Conservation (phyloP, 2,888 invertebrate species). For the Pristionchus exspectatus region DNA sequence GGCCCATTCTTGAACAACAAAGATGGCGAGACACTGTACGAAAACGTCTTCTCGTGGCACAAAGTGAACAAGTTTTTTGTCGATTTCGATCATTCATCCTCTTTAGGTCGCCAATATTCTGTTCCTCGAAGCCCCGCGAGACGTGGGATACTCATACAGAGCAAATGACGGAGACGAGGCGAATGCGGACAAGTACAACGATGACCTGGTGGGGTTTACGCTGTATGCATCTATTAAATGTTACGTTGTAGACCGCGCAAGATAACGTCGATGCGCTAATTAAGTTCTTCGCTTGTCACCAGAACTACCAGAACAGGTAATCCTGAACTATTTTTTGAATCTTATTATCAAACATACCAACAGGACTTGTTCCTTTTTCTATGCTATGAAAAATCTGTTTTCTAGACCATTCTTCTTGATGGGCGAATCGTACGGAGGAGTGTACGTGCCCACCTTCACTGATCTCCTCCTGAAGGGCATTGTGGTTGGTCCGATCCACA, state of each 20-base stretch:
- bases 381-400: not conserved
- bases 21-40: slow-evolving; percentile 62
- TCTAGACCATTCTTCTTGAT: slow-evolving; percentile 63
- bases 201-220: slow-evolving; percentile 60
- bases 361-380: too few species aligned
- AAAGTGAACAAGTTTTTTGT: slow-evolving; percentile 57
- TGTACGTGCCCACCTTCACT: slow-evolving; percentile 57
- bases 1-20: slow-evolving; percentile 78
- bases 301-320: slow-evolving; percentile 78
- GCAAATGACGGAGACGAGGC: slow-evolving; percentile 65
- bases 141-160: slow-evolving; percentile 81
- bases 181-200: slow-evolving; percentile 62
- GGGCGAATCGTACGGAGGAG: slow-evolving; percentile 57
- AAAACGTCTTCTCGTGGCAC: slow-evolving; percentile 71
- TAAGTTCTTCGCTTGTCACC: slow-evolving; percentile 80
- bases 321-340: too few species aligned
- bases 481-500: not conserved
- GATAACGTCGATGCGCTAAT: slow-evolving; percentile 80
- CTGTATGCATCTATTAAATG: not conserved
- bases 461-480: slow-evolving; percentile 54
- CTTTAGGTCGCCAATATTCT: slow-evolving; percentile 80
- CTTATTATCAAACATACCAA: too few species aligned
- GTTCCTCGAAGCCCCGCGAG: slow-evolving; percentile 81
- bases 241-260: slow-evolving; percentile 76
- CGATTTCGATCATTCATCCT: slow-evolving; percentile 67